Percentiles rank a stretch among this genome's conserved stretches.
These are phyloP conservation scores for Drosophila paranaensis DNA, from an alignment of 2,888 invertebrate species.

Conservation along the genomic window DNA sequence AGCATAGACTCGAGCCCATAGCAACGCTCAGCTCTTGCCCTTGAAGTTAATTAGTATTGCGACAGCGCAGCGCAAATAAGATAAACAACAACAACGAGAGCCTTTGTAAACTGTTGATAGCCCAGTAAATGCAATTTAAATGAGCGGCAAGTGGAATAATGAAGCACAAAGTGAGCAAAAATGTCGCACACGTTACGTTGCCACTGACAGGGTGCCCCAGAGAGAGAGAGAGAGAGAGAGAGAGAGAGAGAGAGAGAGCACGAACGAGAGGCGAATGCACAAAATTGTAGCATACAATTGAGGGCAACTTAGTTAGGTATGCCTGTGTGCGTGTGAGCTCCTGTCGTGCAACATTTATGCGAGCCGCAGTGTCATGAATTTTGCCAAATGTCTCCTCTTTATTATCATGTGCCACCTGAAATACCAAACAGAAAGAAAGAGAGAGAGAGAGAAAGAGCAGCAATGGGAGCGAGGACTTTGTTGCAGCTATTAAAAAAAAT, in stretches of 20 bases:
- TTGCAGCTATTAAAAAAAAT: no score
- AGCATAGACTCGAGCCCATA: background rate
- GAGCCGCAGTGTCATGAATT: background rate
- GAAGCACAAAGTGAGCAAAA: slow-evolving; percentile 61
- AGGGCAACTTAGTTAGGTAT: slow-evolving; percentile 12
- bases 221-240: background rate
- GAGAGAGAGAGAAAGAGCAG: background rate
- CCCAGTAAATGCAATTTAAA: slow-evolving; percentile 64
- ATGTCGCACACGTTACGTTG: slow-evolving; percentile 56
- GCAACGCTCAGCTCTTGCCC: background rate
- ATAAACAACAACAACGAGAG: slow-evolving; percentile 8
- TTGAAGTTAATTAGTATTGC: slow-evolving; percentile 3
- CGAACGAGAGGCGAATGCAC: slow-evolving; percentile 15
- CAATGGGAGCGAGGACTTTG: no score
- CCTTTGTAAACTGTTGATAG: slow-evolving; percentile 32
- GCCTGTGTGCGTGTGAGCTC: background rate
- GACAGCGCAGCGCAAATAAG: background rate
- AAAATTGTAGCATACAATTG: slow-evolving; percentile 51
- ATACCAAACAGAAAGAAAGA: background rate
- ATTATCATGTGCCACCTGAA: background rate
- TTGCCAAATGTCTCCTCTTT: background rate
- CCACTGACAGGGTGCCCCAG: slow-evolving; percentile 17
- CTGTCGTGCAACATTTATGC: slow-evolving; percentile 11
- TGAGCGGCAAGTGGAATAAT: slow-evolving; percentile 69
- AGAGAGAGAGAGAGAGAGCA: background rate